Evolutionary conservation across 2,797 vertebrate species (phyloP).

Genomic region (Neosilurus mollespiculum): DNA sequence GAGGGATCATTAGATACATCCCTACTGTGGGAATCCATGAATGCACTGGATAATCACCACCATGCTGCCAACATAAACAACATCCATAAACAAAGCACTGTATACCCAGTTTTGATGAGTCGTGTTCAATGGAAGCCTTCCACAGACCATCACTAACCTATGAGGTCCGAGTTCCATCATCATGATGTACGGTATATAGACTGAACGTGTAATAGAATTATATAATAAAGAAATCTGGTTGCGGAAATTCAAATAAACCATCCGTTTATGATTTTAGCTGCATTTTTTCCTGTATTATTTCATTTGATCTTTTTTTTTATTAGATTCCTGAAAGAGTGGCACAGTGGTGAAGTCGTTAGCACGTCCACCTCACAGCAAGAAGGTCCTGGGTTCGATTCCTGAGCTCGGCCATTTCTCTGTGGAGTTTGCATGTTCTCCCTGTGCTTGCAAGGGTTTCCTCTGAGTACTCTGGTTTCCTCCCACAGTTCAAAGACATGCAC

Average conservation of each 20-base stretch:
- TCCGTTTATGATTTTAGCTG: slow-evolving; percentile 61
- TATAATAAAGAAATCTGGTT: slow-evolving; percentile 75
- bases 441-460: too few species aligned
- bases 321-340: slow-evolving; percentile 46
- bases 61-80: not conserved
- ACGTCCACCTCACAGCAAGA: too few species aligned
- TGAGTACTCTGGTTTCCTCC: too few species aligned
- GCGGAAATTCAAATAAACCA: slow-evolving; percentile 46
- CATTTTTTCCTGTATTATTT: slow-evolving; percentile 53
- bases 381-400: too few species aligned
- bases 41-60: not conserved
- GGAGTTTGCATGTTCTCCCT: too few species aligned
- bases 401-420: too few species aligned
- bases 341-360: too few species aligned
- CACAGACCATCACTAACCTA: slow-evolving; percentile 55
- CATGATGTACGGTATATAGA: slow-evolving; percentile 73
- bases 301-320: slow-evolving; percentile 41
- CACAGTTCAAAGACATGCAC: too few species aligned
- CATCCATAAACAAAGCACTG: not conserved
- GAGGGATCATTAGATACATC: not conserved
- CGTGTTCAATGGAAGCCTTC: slow-evolving; percentile 43
- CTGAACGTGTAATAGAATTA: slow-evolving; percentile 80
- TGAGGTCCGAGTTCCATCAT: slow-evolving; percentile 60
- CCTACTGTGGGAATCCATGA: not conserved
- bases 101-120: not conserved